These are phyloP conservation scores for Muricea muricata DNA, from an alignment of 92 coral and sea anemone genomes.

Conservation along the genomic window DNA sequence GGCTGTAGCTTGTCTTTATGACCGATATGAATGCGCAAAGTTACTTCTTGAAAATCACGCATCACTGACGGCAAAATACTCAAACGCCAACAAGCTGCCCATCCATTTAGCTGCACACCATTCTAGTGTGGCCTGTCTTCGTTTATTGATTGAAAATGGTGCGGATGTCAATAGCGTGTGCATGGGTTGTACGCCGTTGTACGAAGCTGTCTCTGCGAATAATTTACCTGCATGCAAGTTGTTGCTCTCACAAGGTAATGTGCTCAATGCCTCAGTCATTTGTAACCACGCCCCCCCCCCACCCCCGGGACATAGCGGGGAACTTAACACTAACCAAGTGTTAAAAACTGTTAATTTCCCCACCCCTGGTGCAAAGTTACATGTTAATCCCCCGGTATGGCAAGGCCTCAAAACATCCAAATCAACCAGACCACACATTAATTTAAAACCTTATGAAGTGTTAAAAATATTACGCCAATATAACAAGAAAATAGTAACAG, in stretches of 20 bases:
- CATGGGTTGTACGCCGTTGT: background rate
- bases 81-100: background rate
- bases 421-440: too few relatives aligned
- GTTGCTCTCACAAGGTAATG: conserved; percentile 13
- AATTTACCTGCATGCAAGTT: background rate
- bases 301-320: too few relatives aligned
- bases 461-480: too few relatives aligned
- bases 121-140: background rate
- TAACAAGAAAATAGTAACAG: too few relatives aligned
- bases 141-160: conserved; percentile 22
- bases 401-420: too few relatives aligned
- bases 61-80: background rate
- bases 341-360: too few relatives aligned
- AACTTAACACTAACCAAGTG: too few relatives aligned
- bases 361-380: too few relatives aligned
- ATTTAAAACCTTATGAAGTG: too few relatives aligned
- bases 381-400: too few relatives aligned
- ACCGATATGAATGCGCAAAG: conserved; percentile 19
- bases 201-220: background rate
- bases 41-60: conserved; percentile 8
- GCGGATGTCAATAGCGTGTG: background rate
- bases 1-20: conserved; percentile 13
- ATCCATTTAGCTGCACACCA: conserved; percentile 27
- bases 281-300: too few relatives aligned
- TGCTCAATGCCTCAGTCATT: too few relatives aligned